phyloP scores from a whole-genome alignment of 2,797 vertebrate genomes.

The Morelia viridis region DNA sequence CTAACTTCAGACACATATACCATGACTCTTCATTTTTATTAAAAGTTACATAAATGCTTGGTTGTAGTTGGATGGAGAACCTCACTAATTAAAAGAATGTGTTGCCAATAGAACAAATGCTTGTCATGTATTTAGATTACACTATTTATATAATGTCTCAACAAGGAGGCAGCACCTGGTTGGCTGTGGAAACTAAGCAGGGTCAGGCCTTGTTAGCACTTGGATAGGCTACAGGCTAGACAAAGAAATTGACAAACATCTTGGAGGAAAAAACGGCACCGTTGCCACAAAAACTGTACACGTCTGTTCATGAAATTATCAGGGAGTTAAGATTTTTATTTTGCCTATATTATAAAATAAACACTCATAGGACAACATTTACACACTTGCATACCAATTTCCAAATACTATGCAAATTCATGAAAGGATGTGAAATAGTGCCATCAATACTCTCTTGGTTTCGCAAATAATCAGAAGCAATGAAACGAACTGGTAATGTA shows the following conservation, averaged over 20 bases:
- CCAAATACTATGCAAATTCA: not conserved
- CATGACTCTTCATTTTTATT: constrained; percentile 47
- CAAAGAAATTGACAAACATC: no score
- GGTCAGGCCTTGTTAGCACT: not conserved
- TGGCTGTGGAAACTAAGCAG: not conserved
- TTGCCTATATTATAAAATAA: no score
- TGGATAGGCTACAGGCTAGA: not conserved
- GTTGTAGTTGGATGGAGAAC: constrained; percentile 20
- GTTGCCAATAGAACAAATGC: constrained; percentile 34
- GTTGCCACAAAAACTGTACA: no score
- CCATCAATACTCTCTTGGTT: no score
- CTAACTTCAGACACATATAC: constrained; percentile 59
- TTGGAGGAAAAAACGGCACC: no score
- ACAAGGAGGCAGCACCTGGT: not conserved
- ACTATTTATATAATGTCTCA: constrained; percentile 32
- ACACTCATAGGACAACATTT: no score
- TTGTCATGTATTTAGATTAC: constrained; percentile 26
- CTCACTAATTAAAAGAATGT: constrained; percentile 27
- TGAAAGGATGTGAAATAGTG: no score
- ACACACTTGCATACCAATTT: no score
- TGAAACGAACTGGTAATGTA: no score
- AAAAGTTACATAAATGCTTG: constrained; percentile 44
- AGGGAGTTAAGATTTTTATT: no score
- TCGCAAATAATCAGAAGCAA: no score
- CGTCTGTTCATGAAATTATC: no score